Conservation (phyloP, 2,888 invertebrate species). For the Dicroscelio sp. region DNA sequence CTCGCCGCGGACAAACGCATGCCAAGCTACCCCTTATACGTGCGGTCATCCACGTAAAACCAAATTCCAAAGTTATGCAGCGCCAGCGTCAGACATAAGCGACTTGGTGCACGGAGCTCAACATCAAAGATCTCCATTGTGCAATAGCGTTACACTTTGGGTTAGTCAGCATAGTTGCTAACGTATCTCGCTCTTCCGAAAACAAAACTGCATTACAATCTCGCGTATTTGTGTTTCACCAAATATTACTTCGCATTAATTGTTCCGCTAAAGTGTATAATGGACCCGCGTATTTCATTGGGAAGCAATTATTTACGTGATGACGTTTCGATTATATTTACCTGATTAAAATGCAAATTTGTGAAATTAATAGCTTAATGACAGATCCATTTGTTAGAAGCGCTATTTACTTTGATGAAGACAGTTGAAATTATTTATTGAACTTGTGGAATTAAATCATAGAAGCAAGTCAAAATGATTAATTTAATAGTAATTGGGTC, state of each 20-base stretch:
- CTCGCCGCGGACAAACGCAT: conserved; percentile 13
- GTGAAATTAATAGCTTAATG: too few relatives aligned
- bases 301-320: too few relatives aligned
- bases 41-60: conserved; percentile 54
- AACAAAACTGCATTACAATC: conserved; percentile 10
- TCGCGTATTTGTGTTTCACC: not conserved
- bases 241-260: conserved; percentile 29
- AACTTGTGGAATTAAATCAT: too few relatives aligned
- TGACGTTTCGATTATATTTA: too few relatives aligned
- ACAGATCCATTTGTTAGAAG: too few relatives aligned
- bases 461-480: too few relatives aligned
- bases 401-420: too few relatives aligned
- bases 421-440: too few relatives aligned
- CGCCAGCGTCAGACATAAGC: conserved; percentile 50
- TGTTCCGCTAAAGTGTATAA: not conserved
- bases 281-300: too few relatives aligned
- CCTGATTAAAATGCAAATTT: too few relatives aligned
- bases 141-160: conserved; percentile 16
- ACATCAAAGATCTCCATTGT: conserved; percentile 52
- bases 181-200: not conserved
- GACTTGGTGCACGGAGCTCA: conserved; percentile 38
- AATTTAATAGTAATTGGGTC: too few relatives aligned
- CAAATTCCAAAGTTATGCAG: conserved; percentile 55
- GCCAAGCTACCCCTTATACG: conserved; percentile 8
- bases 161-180: conserved; percentile 34